phyloP scores from a whole-genome alignment of 2,113 vertebrate genomes.

The Ascaphus truei region DNA sequence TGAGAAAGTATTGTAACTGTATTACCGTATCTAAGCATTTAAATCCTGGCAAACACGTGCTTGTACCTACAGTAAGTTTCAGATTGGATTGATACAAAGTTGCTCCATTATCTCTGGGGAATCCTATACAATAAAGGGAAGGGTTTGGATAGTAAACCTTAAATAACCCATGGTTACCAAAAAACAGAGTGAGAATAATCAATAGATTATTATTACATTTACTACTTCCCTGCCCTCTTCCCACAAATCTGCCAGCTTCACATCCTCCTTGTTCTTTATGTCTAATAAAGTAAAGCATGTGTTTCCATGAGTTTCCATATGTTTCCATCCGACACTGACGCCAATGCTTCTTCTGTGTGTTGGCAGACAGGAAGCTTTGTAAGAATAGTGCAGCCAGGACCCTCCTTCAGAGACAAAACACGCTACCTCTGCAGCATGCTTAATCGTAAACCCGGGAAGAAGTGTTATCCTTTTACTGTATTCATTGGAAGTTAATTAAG shows the following conservation, averaged over 20 bases:
- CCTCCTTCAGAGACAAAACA: conserved; percentile 21
- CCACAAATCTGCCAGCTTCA: conserved; percentile 9
- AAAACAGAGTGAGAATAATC: not conserved
- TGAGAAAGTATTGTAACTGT: no score
- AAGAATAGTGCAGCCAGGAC: conserved; percentile 2
- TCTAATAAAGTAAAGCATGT: not conserved
- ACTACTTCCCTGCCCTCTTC: conserved; percentile 37
- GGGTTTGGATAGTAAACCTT: not conserved
- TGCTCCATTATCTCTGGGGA: not conserved
- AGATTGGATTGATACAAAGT: no score
- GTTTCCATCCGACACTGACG: not conserved
- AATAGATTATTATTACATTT: conserved; percentile 12
- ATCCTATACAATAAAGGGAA: not conserved
- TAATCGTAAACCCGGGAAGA: not conserved
- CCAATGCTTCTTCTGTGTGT: not conserved
- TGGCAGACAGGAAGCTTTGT: conserved; percentile 29
- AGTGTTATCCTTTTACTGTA: no score
- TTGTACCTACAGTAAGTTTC: no score
- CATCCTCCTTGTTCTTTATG: not conserved
- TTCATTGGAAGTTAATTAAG: no score
- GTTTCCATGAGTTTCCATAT: no score
- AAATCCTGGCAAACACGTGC: no score
- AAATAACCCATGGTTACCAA: not conserved
- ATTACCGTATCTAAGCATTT: no score
- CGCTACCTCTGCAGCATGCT: not conserved